Evolutionary conservation across 2,797 vertebrate species (phyloP), one percentile per base, ranked within the genome.

Genomic region (Liparis tanakae): DNA sequence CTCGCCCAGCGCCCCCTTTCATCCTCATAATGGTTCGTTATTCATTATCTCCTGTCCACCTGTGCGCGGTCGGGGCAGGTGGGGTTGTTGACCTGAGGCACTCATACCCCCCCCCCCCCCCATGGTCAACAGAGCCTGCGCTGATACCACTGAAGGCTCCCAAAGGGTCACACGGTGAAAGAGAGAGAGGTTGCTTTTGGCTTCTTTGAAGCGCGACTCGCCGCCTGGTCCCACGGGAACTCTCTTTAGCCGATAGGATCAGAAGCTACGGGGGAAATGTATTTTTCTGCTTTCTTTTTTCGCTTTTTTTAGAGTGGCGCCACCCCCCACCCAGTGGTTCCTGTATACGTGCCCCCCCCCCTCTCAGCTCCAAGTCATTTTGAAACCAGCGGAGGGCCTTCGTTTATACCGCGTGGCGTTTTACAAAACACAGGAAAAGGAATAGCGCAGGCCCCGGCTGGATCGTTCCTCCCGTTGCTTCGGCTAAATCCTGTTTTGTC

Each of bases 1-100:
- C 10, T n/a, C 74, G 83, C 85, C 82, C 74, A 77, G 87, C 67
- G 30, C 25, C 70, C 74, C 67, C 76, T 89, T 82, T 93, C 89
- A 93, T 92, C 90, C 84, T 57, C 43, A 51, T 79, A 88, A 90
- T 86, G 79, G 75, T 61, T 57, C 62, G 82, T 87, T 89, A 88
- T 82, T 87, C 82, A 86, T 89, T 79, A 83, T 63, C 75, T 13
- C 4, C 56, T 68, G 57, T 61, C n/a, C 67, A 84, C 64, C 88
- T 79, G 72, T 70, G 63, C 36, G 61, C 44, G 36, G 39, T 25
- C 39, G 5, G 46, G 39, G 72, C 64, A 87, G 85, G 84, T 81
- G 76, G 51, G 72, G 70, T 61, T 72, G 69, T 85, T 80, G 72
- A 87, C 81, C 79, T 76, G 80, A 84, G 46, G 72, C 64, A n/a